Evolutionary conservation across 2,113 vertebrate genomes (phyloP).

Genomic region (Copsychus sechellarum): DNA sequence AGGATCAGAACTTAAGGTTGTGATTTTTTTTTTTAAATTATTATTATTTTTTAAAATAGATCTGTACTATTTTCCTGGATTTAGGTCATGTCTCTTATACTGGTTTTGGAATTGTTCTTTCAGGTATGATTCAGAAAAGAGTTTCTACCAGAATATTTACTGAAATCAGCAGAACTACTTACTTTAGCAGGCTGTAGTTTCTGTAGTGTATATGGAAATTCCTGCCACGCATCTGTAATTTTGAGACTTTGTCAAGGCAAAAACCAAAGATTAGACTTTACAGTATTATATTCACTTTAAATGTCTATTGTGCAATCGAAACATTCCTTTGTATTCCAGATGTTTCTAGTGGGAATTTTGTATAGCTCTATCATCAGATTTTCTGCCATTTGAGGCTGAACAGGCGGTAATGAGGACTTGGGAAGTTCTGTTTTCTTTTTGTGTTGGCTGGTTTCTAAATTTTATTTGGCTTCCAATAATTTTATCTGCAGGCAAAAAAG

Average conservation of each 20-base stretch:
- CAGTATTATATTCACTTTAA: constrained; percentile 8
- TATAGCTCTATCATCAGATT: background rate
- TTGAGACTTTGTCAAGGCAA: constrained; percentile 42
- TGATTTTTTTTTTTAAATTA: background rate
- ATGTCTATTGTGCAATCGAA: constrained; percentile 19
- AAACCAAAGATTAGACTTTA: constrained; percentile 68
- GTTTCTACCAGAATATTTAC: background rate
- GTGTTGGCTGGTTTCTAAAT: background rate
- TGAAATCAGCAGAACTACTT: background rate
- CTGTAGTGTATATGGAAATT: background rate
- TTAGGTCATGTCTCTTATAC: background rate
- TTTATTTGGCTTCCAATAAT: background rate
- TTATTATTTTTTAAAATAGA: background rate
- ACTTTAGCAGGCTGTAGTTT: background rate
- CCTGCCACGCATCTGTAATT: background rate
- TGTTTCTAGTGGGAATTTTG: background rate
- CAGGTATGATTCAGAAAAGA: background rate
- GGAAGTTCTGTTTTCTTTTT: background rate
- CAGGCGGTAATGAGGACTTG: background rate
- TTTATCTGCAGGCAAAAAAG: background rate
- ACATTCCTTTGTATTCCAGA: background rate
- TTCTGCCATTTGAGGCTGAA: background rate
- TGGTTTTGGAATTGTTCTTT: background rate
- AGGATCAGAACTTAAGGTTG: background rate
- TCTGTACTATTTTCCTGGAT: background rate